Evolutionary conservation across 2,113 vertebrate genomes (phyloP).

Genomic region (Lagopus muta): DNA sequence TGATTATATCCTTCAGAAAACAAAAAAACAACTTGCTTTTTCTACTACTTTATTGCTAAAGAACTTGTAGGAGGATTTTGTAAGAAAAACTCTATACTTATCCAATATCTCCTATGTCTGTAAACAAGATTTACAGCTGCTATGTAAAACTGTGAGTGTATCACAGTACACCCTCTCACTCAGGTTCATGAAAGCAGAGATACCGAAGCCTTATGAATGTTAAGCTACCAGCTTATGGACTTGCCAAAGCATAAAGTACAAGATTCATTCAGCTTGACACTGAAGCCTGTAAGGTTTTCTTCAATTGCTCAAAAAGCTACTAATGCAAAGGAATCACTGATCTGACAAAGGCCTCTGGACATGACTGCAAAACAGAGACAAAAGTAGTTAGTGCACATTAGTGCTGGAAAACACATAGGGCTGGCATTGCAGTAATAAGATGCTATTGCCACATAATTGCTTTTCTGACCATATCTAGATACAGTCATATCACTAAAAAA

Average conservation of each 20-base stretch:
- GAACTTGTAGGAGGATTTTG: not conserved
- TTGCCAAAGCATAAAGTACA: not conserved
- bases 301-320: not conserved
- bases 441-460: not conserved
- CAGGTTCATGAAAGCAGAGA: not conserved
- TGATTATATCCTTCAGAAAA: not conserved
- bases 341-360: not conserved
- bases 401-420: not conserved
- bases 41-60: not conserved
- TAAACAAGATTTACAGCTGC: not conserved
- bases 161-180: not conserved
- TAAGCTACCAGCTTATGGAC: not conserved
- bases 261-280: not conserved
- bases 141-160: not conserved
- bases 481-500: not conserved
- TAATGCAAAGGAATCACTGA: not conserved
- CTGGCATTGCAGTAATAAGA: not conserved
- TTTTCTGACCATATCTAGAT: not conserved
- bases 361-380: accelerated
- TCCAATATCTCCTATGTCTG: accelerated
- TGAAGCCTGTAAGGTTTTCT: not conserved
- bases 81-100: not conserved
- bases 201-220: not conserved
- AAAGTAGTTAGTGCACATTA: not conserved
- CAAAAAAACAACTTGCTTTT: not conserved